A percentile compares a stretch with the other conserved stretches of the same genome.
These are phyloP conservation scores for Periplaneta americana DNA, from an alignment of 1,140 invertebrate genomes.

Conservation along the genomic window DNA sequence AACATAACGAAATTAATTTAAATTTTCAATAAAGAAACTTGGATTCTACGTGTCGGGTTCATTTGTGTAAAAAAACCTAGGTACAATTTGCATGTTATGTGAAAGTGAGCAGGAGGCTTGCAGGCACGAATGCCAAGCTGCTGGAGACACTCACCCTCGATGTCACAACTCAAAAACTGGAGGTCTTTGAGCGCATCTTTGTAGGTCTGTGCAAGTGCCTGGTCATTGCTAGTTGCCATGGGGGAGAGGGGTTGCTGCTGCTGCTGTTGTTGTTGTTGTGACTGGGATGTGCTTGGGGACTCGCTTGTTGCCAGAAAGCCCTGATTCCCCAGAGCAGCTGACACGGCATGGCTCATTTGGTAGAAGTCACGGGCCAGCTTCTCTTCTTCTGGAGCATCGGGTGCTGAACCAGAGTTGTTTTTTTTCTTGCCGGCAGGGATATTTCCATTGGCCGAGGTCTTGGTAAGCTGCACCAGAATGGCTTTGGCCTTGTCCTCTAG, in stretches of 20 bases:
- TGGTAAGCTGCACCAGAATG: constrained; percentile 6
- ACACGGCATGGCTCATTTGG: constrained; percentile 10
- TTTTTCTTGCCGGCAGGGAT: background rate
- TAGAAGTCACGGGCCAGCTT: constrained; percentile 12
- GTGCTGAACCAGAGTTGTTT: background rate
- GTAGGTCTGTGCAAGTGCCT: constrained; percentile 3
- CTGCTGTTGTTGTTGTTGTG: background rate
- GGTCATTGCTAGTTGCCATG: background rate
- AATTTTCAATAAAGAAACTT: background rate
- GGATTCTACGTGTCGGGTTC: background rate
- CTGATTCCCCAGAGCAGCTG: background rate
- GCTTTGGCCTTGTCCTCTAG: constrained; percentile 13
- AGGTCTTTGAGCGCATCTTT: constrained; percentile 17
- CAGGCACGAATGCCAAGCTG: too few relatives aligned
- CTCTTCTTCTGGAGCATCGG: background rate
- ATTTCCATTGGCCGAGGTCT: constrained; percentile 13
- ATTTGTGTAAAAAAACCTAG: background rate
- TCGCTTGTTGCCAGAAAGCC: background rate
- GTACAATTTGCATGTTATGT: too few relatives aligned
- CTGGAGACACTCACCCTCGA: constrained; percentile 18
- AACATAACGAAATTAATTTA: too few relatives aligned
- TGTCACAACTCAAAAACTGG: constrained; percentile 18
- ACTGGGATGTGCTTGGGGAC: background rate
- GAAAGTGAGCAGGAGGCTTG: too few relatives aligned
- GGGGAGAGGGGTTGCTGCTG: background rate